Evolutionary conservation across 2,888 invertebrate species (phyloP).

Genomic region (Conops quadrifasciatus): DNA sequence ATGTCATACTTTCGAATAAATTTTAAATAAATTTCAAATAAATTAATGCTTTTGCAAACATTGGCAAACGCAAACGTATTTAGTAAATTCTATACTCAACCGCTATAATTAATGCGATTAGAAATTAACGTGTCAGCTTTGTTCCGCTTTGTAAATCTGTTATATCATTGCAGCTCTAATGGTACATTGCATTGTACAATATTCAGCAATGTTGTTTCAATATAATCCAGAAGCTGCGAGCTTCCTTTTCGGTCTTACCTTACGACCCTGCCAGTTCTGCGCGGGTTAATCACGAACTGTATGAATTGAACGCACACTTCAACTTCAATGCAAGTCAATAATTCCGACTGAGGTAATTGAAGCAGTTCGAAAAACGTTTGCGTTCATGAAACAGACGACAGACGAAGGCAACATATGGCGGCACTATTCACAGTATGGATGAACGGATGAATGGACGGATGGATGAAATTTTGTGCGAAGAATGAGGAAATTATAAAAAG

Average conservation of each 20-base stretch:
- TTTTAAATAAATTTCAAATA: no score
- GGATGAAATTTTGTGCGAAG: background rate
- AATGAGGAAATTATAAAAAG: background rate
- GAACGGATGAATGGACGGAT: background rate
- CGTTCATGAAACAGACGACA: background rate
- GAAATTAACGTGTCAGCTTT: no score
- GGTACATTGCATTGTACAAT: no score
- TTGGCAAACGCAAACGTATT: no score
- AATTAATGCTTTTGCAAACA: no score
- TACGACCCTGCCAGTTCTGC: background rate
- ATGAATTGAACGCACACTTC: background rate
- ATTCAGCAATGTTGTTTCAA: no score
- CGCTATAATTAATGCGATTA: no score
- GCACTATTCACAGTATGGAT: background rate
- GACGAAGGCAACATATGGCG: background rate
- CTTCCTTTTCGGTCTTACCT: background rate
- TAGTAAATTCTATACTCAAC: no score
- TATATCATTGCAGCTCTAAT: no score
- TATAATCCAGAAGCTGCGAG: no score
- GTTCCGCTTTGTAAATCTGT: no score
- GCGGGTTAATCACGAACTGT: constrained; percentile 17
- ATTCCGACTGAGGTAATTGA: constrained; percentile 6
- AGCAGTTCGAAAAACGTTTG: constrained; percentile 11
- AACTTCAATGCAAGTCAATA: constrained; percentile 17
- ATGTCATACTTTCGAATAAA: no score